Conservation (phyloP, 2,113 vertebrate species). For the Crotalus tigris region DNA sequence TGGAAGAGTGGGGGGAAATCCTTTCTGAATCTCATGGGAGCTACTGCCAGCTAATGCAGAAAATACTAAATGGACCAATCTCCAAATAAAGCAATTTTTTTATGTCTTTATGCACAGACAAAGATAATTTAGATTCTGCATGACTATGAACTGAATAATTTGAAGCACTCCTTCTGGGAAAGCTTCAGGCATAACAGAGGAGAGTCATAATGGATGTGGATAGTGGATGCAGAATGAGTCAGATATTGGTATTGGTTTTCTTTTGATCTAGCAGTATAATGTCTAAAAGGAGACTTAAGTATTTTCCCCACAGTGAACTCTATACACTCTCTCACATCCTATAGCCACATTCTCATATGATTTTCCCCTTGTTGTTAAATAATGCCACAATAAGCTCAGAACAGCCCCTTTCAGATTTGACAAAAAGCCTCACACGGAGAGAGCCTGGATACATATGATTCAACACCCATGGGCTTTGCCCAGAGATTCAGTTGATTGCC, state of each 20-base stretch:
- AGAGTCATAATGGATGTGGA: neutral
- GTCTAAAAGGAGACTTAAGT: neutral
- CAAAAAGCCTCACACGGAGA: neutral
- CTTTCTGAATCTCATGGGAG: neutral
- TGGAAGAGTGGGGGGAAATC: neutral
- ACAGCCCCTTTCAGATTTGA: neutral
- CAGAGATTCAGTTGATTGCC: neutral
- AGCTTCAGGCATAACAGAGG: neutral
- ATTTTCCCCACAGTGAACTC: neutral
- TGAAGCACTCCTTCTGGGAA: neutral
- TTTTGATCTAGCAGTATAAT: neutral
- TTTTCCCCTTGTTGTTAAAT: neutral
- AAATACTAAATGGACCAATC: neutral
- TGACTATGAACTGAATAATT: neutral
- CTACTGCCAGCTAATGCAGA: neutral
- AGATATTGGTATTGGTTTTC: neutral
- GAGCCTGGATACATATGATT: neutral
- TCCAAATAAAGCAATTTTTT: neutral
- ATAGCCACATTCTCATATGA: neutral
- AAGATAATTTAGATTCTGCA: neutral
- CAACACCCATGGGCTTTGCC: neutral
- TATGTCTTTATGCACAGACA: neutral
- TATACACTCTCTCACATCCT: neutral
- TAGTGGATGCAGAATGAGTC: neutral
- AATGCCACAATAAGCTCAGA: neutral